Base-by-base conservation (phyloP, 1,140 invertebrate species). In the Atta texana region DNA sequence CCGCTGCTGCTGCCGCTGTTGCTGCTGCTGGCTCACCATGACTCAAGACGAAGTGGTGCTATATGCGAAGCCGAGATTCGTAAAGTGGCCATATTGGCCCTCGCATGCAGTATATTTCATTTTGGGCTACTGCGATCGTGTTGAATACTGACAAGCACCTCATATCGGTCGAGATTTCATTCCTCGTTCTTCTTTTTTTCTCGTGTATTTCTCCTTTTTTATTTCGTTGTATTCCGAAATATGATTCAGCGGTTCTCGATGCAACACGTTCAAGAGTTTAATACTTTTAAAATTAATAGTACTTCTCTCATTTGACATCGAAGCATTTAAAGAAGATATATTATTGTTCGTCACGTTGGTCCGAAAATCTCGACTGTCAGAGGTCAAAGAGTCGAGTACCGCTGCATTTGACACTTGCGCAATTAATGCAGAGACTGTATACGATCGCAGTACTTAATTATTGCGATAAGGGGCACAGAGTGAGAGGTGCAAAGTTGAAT, bases 71-170 rank as follows among this genome's bases (percentile, higher is more conserved):
- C 89, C 89, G 86, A 90, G 82, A 80, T 87, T 90, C 57, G 89
- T 87, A 74, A 88, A 90, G 69, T 90, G 88, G 81, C 88, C 61
- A 64, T 55, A 76, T 71, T 90, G 86, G 61, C 75, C 81, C 85
- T 89, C 82, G 90, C 89, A 90, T 91, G 90, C 90, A 90, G 77
- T 82, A 90, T 61, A 78, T 75, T 87, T 85, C 78, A 76, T 87
- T 75, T 77, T 49, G 39, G 75, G 49, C 21, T 69, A 90, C 88
- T 87, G 86, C 88, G 89, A 89, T 90, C 89, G 77, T 24, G 18
- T 86, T 31, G 81, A 77, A 88, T 63, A n/a, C 21, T n/a, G 44
- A 85, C 34, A 81, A 71, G 68, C 68, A 24, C 31, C 21, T 81
- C 64, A 8, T 34, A 53, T 72, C 28, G 61, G 16, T 7, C 53